Conservation (phyloP, 2,113 vertebrate species). For the Ifrita kowaldi region DNA sequence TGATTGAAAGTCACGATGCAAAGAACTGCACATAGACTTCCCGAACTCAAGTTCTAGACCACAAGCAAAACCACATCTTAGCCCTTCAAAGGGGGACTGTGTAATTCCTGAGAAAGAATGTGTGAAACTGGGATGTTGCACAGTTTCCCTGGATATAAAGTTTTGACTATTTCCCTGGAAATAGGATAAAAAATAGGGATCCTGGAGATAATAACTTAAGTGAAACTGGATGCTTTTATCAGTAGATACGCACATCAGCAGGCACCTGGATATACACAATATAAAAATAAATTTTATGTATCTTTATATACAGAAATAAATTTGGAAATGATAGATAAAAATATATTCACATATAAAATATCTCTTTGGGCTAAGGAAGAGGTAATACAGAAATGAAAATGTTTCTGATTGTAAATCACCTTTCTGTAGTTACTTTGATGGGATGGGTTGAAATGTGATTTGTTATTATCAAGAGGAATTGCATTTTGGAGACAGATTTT, state of each 20-base stretch:
- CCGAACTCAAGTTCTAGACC: not conserved
- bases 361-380: not conserved
- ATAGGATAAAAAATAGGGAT: not conserved
- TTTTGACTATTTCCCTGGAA: not conserved
- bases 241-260: not conserved
- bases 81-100: not conserved
- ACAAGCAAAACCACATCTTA: not conserved
- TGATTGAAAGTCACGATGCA: not conserved
- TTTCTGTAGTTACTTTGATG: not conserved
- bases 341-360: not conserved
- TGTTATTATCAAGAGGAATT: not conserved
- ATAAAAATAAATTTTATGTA: not conserved
- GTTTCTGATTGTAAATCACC: not conserved
- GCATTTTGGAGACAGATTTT: not conserved
- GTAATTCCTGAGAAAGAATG: not conserved
- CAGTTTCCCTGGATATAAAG: not conserved
- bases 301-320: not conserved
- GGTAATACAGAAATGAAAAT: not conserved
- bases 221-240: not conserved
- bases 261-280: not conserved
- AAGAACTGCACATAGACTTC: rapidly evolving
- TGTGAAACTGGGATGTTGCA: not conserved
- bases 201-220: not conserved
- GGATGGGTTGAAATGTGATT: not conserved
- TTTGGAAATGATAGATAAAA: not conserved